A percentile compares a stretch with the other conserved stretches of the same genome.
Evolutionary conservation across 1,140 invertebrate species (phyloP).

Genomic region (Drosophila cardini): DNA sequence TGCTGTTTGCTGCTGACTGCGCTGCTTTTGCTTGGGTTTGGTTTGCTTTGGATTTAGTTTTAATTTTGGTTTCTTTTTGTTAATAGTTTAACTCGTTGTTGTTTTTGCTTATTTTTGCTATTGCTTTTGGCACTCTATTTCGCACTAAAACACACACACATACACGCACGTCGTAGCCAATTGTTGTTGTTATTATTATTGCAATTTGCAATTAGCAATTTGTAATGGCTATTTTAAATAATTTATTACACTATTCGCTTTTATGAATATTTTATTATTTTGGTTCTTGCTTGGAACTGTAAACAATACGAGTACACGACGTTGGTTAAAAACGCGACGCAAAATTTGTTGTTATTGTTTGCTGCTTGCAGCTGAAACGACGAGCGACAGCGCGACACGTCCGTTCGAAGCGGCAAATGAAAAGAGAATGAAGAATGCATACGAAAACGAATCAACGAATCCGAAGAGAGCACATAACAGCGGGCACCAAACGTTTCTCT

Average conservation of each 20-base stretch:
- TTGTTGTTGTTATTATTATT: constrained; percentile 16
- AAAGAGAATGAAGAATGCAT: constrained; percentile 49
- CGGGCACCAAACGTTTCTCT: constrained; percentile 5
- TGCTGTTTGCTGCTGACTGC: constrained; percentile 12
- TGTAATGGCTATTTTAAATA: constrained; percentile 31
- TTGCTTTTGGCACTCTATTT: constrained; percentile 11
- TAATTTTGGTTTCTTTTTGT: constrained; percentile 18
- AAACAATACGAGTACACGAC: constrained; percentile 43
- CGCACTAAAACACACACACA: constrained; percentile 34
- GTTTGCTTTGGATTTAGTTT: constrained; percentile 38
- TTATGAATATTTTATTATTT: constrained; percentile 17
- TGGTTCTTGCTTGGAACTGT: constrained; percentile 4
- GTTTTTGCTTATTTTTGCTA: constrained; percentile 12
- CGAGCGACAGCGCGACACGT: constrained; percentile 54
- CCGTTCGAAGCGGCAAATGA: constrained; percentile 51
- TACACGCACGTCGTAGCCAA: constrained; percentile 11
- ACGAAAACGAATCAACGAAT: constrained; percentile 24
- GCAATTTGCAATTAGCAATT: constrained; percentile 23
- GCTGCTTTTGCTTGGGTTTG: constrained; percentile 46
- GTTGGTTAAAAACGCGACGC: constrained; percentile 37
- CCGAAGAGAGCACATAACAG: constrained; percentile 26
- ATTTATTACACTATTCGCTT: constrained; percentile 34
- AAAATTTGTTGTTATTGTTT: constrained; percentile 40
- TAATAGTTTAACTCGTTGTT: constrained; percentile 34
- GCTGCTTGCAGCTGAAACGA: constrained; percentile 30